These are phyloP conservation scores for Pseudococcus jackbeardsleyi DNA, from an alignment of 2,888 invertebrate species.

Conservation along the genomic window DNA sequence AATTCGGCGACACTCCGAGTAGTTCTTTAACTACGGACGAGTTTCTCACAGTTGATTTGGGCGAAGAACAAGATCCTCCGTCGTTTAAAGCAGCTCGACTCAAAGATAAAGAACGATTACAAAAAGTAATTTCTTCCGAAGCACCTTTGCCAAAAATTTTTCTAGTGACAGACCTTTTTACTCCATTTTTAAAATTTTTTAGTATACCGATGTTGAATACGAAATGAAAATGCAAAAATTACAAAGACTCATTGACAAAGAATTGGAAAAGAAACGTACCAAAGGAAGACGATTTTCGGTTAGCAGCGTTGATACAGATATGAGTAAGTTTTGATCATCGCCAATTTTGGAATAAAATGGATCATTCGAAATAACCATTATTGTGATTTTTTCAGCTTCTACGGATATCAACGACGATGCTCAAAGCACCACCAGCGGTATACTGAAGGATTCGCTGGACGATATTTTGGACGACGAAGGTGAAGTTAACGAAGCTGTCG, in stretches of 20 bases:
- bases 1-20: slow-evolving; percentile 97
- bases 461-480: slow-evolving; percentile 57
- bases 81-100: slow-evolving; percentile 92
- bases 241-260: slow-evolving; percentile 66
- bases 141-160: not conserved
- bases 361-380: not conserved
- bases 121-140: slow-evolving; percentile 21
- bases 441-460: slow-evolving; percentile 51
- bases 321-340: not conserved
- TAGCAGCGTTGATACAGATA: slow-evolving; percentile 49
- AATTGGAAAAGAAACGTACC: slow-evolving; percentile 63
- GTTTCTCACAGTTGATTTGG: slow-evolving; percentile 96
- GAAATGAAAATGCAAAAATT: slow-evolving; percentile 65
- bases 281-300: slow-evolving; percentile 57
- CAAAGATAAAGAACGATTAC: slow-evolving; percentile 78
- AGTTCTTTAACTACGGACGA: slow-evolving; percentile 95
- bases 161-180: not conserved
- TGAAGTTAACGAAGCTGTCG: slow-evolving; percentile 30
- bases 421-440: slow-evolving; percentile 1
- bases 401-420: not conserved
- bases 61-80: slow-evolving; percentile 96
- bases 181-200: not conserved
- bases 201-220: slow-evolving; percentile 67
- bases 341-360: not conserved
- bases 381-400: not conserved